Evolutionary conservation across 2,797 vertebrate species (phyloP), one percentile per base, ranked within the genome.

Genomic region (Echeneis naucrates): DNA sequence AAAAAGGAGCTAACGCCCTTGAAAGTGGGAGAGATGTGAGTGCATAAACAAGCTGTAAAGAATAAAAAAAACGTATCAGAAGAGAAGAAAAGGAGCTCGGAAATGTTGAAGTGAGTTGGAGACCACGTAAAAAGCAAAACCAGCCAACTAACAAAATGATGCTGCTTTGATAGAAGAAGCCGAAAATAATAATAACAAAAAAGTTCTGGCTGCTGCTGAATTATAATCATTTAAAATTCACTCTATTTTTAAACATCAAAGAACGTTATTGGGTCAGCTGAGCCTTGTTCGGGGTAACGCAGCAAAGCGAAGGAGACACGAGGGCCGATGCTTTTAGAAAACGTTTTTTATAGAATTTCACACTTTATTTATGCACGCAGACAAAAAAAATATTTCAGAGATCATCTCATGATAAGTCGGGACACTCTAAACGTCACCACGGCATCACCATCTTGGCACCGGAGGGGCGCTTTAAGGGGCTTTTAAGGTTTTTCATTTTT

Each of bases 151-250:
- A 64, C 66, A 53, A 58, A 73, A 54, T 52, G 47, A 83, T 45
- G 26, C 64, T 37, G 58, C 82, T 88, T 85, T 79, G 80, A 88
- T 88, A 86, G 7, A 75, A 61, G 54, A 27, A 68, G 40, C 68
- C 27, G 44, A 16, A 59, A 45, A 75, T 68, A 75, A 62, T 30
- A 40, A 87, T 87, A 86, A 9, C 73, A 62, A 27, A 66, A 67
- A 53, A 11, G n/a, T 23, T 74, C 50, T 23, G 38, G 40, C 77
- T 82, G 78, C 74, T 87, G 72, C 54, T 66, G 70, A 84, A 89
- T 90, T 75, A 78, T 85, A 66, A 84, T 85, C 70, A 82, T 87
- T 60, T 80, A 76, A 68, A 35, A 54, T 75, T 45, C 21, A 59
- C 61, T 57, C 8, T 33, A n/a, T 56, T 75, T 87, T 69, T 72